Conservation (phyloP, 2,888 invertebrate genomes). For the Drosophila seclusa region DNA sequence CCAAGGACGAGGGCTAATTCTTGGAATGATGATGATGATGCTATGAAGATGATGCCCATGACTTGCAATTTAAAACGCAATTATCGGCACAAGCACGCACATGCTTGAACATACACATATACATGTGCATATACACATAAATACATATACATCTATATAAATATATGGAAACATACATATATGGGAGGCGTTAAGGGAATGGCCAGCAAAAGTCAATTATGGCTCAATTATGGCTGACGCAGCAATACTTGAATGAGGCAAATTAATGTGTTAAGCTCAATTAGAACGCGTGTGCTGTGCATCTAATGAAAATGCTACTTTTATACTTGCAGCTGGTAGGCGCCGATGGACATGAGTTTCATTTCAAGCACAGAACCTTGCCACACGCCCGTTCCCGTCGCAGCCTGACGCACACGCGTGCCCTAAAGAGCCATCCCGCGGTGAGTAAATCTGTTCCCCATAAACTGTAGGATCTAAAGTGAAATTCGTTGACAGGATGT, state of each 20-base stretch:
- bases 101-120: slow-evolving; percentile 8
- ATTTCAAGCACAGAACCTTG: slow-evolving; percentile 96
- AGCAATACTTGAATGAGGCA: slow-evolving; percentile 18
- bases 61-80: slow-evolving; percentile 74
- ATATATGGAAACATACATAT: neutral
- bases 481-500: slow-evolving; percentile 10
- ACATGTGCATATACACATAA: neutral
- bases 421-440: slow-evolving; percentile 93
- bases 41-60: slow-evolving; percentile 49
- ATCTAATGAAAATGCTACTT: slow-evolving; percentile 48
- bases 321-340: slow-evolving; percentile 91
- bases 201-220: slow-evolving; percentile 66
- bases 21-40: slow-evolving; percentile 30
- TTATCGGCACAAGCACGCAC: slow-evolving; percentile 49
- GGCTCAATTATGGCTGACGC: slow-evolving; percentile 68
- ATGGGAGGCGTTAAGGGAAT: slow-evolving; percentile 15
- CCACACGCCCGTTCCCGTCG: slow-evolving; percentile 94
- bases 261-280: slow-evolving; percentile 71
- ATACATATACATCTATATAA: neutral
- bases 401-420: slow-evolving; percentile 94
- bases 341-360: slow-evolving; percentile 93
- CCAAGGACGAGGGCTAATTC: slow-evolving; percentile 41
- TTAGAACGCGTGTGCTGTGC: slow-evolving; percentile 50
- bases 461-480: neutral
- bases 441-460: slow-evolving; percentile 87